phyloP scores from a whole-genome alignment of 2,113 vertebrate species.

The Prunella fulvescens region DNA sequence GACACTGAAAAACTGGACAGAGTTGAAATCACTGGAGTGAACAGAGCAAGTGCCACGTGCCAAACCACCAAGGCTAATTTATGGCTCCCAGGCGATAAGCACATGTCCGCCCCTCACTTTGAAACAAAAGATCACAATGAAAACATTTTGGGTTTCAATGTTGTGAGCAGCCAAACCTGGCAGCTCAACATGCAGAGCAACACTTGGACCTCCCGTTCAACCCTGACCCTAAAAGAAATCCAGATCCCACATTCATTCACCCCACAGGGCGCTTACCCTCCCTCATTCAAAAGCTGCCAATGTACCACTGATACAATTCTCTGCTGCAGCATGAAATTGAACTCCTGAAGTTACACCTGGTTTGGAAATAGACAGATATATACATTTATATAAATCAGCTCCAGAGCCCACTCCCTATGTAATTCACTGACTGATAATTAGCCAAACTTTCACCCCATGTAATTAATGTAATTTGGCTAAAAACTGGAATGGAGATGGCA shows the following conservation, averaged over 20 bases:
- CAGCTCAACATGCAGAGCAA: background rate
- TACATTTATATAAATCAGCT: too few relatives aligned
- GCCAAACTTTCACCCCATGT: background rate
- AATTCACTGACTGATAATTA: background rate
- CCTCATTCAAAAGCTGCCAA: background rate
- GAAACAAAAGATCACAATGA: background rate
- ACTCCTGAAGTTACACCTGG: background rate
- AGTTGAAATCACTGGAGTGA: background rate
- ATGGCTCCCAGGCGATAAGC: background rate
- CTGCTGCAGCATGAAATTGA: background rate
- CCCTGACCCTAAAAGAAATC: background rate
- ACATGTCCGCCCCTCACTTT: background rate
- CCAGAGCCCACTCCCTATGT: background rate
- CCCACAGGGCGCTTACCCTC: background rate
- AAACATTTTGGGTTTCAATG: background rate
- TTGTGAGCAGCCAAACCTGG: background rate
- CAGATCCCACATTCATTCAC: background rate
- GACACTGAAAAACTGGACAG: background rate
- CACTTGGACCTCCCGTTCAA: rapidly evolving
- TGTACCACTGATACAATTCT: too few relatives aligned
- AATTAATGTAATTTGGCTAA: background rate
- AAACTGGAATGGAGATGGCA: background rate
- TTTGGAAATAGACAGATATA: background rate
- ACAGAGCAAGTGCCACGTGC: background rate
- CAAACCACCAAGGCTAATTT: background rate